phyloP scores from a whole-genome alignment of 1,140 invertebrate species.

The Leptinotarsa lineolata region DNA sequence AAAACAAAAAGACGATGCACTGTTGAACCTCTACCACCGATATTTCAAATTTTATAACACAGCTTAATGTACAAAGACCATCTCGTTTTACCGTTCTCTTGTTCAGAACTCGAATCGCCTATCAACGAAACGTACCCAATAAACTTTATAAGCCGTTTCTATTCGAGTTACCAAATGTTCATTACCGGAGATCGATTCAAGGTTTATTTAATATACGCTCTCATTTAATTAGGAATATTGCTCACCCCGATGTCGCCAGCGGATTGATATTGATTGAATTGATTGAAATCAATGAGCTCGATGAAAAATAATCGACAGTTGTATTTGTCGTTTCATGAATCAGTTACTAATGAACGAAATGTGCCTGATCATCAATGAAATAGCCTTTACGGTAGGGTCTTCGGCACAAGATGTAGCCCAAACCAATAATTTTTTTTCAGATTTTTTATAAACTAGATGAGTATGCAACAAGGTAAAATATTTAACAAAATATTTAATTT shows the following conservation, averaged over 20 bases:
- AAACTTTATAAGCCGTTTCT: not conserved
- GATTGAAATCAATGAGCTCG: not conserved
- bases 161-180: not conserved
- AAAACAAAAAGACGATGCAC: no score
- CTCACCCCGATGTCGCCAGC: not conserved
- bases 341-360: no score
- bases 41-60: not conserved
- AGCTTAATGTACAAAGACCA: not conserved
- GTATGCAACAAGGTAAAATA: no score
- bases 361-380: no score
- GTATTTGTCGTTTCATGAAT: no score
- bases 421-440: no score
- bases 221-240: not conserved
- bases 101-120: not conserved
- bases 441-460: no score
- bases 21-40: no score
- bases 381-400: no score
- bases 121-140: not conserved
- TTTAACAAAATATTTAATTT: no score
- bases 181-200: not conserved
- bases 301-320: no score
- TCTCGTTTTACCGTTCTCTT: not conserved
- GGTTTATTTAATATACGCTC: not conserved
- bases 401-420: no score
- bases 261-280: not conserved